Base-by-base conservation (phyloP, 2,113 vertebrate species). In the Zosterops borbonicus region DNA sequence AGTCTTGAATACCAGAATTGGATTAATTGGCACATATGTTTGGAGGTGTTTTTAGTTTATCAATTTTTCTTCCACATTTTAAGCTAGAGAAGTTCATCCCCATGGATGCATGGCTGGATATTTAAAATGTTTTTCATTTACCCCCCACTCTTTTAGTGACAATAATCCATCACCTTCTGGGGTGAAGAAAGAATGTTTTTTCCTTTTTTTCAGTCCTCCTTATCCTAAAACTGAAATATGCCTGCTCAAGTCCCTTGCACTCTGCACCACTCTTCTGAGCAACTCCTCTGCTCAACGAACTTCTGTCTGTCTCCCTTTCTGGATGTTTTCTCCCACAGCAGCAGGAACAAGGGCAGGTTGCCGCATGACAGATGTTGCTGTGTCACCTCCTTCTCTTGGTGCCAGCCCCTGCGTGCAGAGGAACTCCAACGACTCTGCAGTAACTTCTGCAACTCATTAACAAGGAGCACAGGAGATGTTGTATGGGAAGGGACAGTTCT, bases 331-430 rank as follows among this genome's bases (percentile, higher is more conserved):
- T 39, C 17, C 23, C 1, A 0, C 29, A 82, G 67, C 70, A 55
- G 39, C 60, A 89, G 11, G 4, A 81, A 7, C 9, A 25, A 59
- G 21, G 44, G 4, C 10, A 49, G 12, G 5, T 47, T 68, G 39
- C 23, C 25, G 14, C 25, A 13, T 35, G n/a, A 14, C 12, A 53
- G 19, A 22, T 0, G 3, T n/a, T 65, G 20, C 8, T 35, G 27
- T 49, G 33, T 19, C 62, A 46, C 53, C 27, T 35, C 27, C 46
- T 68, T 19, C 62, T 62, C 9, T 37, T 35, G 14, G 6, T 46
- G 39, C n/a, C 33, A 23, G 24, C 12, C 27, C 3, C 13, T 29
- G 17, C 9, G 22, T 49, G 42, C 21, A 18, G 37, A 75, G 42
- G 14, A 75, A 3, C 52, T 78, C 22, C 17, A 46, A 37, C 20